Base-by-base conservation (phyloP, 2,797 vertebrate genomes). In the Lacerta viridis region DNA sequence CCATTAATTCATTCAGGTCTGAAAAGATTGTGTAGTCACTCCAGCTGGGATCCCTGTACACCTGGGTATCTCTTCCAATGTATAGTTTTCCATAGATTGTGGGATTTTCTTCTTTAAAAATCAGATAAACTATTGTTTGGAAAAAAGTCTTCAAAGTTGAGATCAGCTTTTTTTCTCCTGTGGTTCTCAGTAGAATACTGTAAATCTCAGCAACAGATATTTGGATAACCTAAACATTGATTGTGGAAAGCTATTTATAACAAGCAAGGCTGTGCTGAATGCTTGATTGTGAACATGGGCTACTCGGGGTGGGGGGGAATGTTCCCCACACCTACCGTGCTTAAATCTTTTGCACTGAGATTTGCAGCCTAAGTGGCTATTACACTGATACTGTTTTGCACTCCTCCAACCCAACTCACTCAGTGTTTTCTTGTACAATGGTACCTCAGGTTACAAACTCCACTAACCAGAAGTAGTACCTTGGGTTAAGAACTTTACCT, bases 41-140 rank as follows among this genome's bases (percentile, higher is more conserved):
- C 15, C 61, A 83, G 33, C 20, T 72, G 17, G 25, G 27, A 41
- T 13, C 72, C 23, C 36, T 23, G 4, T 5, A 36, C 50, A 59
- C 3, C n/a, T 33, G 59, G 50, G 15, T 17, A 59, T 59, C 7
- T 3, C 18, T 61, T n/a, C 55, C 59, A 33, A 64, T 85, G 39
- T 84, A 29, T 75, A 76, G 17, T n/a, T 39, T 41, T 76, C 17
- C 55, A 76, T 43, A 23, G 50, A 59, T 46, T 55, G 50, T 81
- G 80, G 33, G 33, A 77, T 83, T 46, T 36, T 5, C 41, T 76
- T 83, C 41, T 66, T 23, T 41, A 83, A 92, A 80, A 8, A 74
- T 25, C 8, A 0, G 7, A 13, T 20, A 0, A 43, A 17, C 80
- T 61, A 10, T 4, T 66, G 27, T 82, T 36, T 17, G 3, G 23